These are phyloP conservation scores for Ondatra zibethicus DNA, from an alignment of 2,113 vertebrate genomes.

Conservation along the genomic window DNA sequence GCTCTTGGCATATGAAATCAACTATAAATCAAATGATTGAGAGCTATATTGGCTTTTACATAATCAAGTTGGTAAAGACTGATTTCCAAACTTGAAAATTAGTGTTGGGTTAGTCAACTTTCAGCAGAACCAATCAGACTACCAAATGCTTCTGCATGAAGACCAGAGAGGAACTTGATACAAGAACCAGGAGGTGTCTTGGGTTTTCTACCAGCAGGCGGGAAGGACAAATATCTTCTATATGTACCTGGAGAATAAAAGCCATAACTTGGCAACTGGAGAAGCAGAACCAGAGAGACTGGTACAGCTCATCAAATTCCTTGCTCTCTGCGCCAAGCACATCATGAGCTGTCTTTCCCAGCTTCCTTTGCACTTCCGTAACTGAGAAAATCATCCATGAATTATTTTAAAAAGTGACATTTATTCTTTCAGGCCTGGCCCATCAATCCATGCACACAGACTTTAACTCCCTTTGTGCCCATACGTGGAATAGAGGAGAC, in stretches of 20 bases:
- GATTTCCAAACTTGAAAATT: not conserved
- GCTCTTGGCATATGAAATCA: not conserved
- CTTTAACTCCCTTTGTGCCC: not conserved
- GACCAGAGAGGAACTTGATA: not conserved
- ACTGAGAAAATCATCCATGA: not conserved
- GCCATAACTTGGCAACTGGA: not conserved
- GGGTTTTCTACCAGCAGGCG: not conserved
- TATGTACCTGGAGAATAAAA: not conserved
- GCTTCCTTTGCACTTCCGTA: not conserved
- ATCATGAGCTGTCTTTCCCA: not conserved
- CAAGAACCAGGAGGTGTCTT: too few relatives aligned
- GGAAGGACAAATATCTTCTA: not conserved
- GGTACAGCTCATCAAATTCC: not conserved
- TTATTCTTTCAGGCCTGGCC: not conserved
- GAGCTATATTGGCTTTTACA: not conserved
- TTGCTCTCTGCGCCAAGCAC: not conserved
- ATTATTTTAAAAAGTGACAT: not conserved
- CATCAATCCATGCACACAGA: not conserved
- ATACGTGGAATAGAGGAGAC: too few relatives aligned
- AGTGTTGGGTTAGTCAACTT: not conserved
- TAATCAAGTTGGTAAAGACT: not conserved
- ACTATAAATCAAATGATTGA: not conserved
- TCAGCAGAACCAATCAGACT: not conserved
- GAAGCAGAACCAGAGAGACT: not conserved
- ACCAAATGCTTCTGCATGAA: not conserved